A percentile compares a stretch with the other conserved stretches of the same genome.
phyloP scores from a whole-genome alignment of 53 echinoderm and acorn worm species.

The Echinometra lucunter region DNA sequence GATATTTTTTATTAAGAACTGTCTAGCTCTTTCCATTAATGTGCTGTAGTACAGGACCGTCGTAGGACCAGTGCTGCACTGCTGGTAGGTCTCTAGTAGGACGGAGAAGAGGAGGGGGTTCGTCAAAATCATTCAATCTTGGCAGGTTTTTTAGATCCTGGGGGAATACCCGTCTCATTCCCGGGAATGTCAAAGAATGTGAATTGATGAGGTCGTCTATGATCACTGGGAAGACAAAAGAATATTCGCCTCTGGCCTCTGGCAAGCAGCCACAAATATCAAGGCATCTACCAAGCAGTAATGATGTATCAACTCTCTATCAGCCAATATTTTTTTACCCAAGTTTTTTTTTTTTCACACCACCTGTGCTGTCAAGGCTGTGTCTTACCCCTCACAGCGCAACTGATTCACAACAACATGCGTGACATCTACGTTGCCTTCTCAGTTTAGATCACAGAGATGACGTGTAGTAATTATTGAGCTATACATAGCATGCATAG shows the following conservation, averaged over 20 bases:
- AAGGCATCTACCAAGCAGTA: background rate
- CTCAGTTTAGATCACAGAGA: background rate
- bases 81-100: background rate
- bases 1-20: no score
- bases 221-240: background rate
- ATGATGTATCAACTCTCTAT: constrained; percentile 6
- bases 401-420: constrained; percentile 53
- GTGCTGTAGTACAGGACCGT: background rate
- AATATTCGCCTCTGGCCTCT: no score
- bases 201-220: background rate
- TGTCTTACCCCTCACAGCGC: constrained; percentile 53
- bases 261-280: background rate
- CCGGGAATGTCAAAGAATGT: background rate
- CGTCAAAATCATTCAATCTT: background rate
- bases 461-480: background rate
- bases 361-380: constrained; percentile 39
- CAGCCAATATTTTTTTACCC: background rate
- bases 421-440: background rate
- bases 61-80: background rate
- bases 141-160: background rate
- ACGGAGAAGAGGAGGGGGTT: background rate
- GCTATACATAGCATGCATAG: background rate
- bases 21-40: background rate
- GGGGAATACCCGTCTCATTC: background rate
- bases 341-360: constrained; percentile 13